Evolutionary conservation across 2,113 vertebrate genomes (phyloP).

Genomic region (Oceanodroma tethys): DNA sequence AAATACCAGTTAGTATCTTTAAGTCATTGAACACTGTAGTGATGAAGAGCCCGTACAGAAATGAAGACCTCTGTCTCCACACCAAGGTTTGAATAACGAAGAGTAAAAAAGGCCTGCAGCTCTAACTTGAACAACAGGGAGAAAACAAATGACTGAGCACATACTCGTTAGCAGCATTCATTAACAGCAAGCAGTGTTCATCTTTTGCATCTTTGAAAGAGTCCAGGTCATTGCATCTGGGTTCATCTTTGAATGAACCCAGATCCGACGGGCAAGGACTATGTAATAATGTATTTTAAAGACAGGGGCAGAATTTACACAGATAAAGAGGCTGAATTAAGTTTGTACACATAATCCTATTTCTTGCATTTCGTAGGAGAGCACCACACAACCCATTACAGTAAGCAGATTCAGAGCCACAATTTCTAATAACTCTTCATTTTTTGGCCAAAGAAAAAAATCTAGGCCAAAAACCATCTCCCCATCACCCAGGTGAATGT

Average conservation of each 20-base stretch:
- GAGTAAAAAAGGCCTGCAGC: not conserved
- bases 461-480: not conserved
- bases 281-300: not conserved
- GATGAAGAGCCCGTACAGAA: not conserved
- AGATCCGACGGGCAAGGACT: not conserved
- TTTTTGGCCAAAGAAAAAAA: not conserved
- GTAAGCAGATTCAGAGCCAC: not conserved
- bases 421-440: not conserved
- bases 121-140: not conserved
- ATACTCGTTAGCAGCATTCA: rapidly evolving
- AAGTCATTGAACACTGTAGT: not conserved
- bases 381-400: not conserved
- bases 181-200: not conserved
- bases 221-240: not conserved
- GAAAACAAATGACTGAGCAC: not conserved
- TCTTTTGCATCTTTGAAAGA: not conserved
- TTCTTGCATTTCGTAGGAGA: not conserved
- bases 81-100: not conserved
- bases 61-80: not conserved
- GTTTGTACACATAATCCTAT: not conserved
- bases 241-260: not conserved
- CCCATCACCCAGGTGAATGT: not conserved
- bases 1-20: not conserved
- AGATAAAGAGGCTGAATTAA: not conserved
- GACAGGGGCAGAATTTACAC: not conserved